Evolutionary conservation across 2,797 vertebrate species (phyloP).

Genomic region (Austrolebias charrua): DNA sequence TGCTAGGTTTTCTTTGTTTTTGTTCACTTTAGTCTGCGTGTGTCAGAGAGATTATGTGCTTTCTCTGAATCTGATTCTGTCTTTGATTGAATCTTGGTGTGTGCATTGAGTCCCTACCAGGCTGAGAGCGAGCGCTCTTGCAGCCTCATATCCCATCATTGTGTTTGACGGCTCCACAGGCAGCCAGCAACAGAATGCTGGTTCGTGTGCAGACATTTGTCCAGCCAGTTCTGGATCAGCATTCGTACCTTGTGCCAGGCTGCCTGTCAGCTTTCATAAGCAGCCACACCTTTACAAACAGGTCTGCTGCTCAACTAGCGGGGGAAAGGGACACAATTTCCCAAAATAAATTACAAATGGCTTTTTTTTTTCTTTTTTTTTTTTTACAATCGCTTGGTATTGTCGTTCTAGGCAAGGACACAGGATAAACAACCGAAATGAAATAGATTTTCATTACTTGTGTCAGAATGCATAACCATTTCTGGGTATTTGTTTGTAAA

Average conservation of each 20-base stretch:
- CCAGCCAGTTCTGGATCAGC: constrained; percentile 67
- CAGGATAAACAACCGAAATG: constrained; percentile 34
- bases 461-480: constrained; percentile 34
- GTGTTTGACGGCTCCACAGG: constrained; percentile 73
- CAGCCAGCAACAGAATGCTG: constrained; percentile 51
- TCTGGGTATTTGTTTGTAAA: constrained; percentile 12
- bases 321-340: constrained; percentile 22
- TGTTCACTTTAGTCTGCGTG: not conserved
- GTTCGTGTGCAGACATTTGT: constrained; percentile 67
- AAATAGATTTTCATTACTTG: constrained; percentile 34
- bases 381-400: constrained; percentile 31
- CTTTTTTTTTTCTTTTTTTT: not conserved
- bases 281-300: constrained; percentile 51
- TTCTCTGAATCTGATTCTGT: constrained; percentile 2
- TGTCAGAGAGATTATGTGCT: constrained; percentile 2
- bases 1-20: constrained; percentile 10
- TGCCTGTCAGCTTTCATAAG: constrained; percentile 66
- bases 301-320: constrained; percentile 2
- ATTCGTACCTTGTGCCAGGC: constrained; percentile 50
- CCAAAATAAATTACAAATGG: constrained; percentile 51
- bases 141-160: constrained; percentile 64
- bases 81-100: constrained; percentile 25
- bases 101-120: constrained; percentile 35
- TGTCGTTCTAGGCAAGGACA: constrained; percentile 46
- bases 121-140: constrained; percentile 43